Percentiles rank a stretch among this genome's conserved stretches.
phyloP scores from a whole-genome alignment of 2,113 vertebrate genomes.

The Rhombomys opimus region DNA sequence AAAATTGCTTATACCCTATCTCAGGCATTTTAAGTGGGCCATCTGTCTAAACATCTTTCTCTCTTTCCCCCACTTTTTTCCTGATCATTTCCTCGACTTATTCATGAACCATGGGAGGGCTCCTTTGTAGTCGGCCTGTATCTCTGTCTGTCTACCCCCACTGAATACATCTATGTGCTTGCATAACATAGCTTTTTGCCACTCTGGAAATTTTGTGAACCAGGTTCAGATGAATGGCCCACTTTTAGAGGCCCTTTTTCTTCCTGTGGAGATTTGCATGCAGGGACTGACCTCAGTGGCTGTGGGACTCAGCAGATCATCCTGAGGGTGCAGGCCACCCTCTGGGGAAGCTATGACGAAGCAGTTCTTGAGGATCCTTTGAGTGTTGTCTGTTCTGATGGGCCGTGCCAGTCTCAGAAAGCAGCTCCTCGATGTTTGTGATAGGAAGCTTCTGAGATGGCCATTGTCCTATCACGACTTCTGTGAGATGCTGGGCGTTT shows the following conservation, averaged over 20 bases:
- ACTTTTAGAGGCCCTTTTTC: conserved; percentile 93
- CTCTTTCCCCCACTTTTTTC: conserved; percentile 87
- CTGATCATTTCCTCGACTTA: conserved; percentile 99
- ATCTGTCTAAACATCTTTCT: conserved; percentile 99
- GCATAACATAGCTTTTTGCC: conserved; percentile 94
- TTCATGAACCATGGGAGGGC: conserved; percentile 99
- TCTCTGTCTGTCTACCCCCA: conserved; percentile 94
- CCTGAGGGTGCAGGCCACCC: conserved; percentile 96
- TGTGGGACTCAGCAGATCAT: conserved; percentile 96
- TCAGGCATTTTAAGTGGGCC: conserved; percentile 98
- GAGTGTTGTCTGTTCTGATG: conserved; percentile 96
- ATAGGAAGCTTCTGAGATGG: conserved; percentile 81
- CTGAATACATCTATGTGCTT: conserved; percentile 97
- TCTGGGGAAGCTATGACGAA: conserved; percentile 96
- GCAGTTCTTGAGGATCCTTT: conserved; percentile 97
- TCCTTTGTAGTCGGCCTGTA: conserved; percentile 98
- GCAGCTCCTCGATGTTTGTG: conserved; percentile 82
- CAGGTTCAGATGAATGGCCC: conserved; percentile 95
- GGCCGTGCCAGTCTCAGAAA: conserved; percentile 86
- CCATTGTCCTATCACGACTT: conserved; percentile 79
- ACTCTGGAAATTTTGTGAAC: conserved; percentile 95
- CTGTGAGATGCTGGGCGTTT: neutral
- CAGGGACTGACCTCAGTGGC: conserved; percentile 96
- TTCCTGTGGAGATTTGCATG: conserved; percentile 95
- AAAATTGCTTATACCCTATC: conserved; percentile 95